Evolutionary conservation across 2,797 vertebrate genomes (phyloP), one percentile per base, ranked within the genome.

Genomic region (Ptychadena robeensis): DNA sequence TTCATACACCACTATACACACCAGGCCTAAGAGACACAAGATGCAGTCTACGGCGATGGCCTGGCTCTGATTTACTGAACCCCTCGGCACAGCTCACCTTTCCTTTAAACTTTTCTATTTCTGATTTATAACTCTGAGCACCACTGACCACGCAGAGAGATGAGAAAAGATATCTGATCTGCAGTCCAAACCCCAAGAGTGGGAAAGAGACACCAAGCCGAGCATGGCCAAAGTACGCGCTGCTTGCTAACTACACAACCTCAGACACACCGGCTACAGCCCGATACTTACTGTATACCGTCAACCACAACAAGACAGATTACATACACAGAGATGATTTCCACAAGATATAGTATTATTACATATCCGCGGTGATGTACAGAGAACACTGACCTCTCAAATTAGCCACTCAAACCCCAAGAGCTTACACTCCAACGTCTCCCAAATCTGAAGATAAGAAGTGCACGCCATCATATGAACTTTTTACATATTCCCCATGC

Each of bases 151-250:
- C 59, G 18, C 35, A 30, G 22, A 27, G 27, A 66, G 59, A 37
- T 77, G 18, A 40, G 35, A 18, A 25, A n/a, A 40, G 74, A 37
- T 74, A 65, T 77, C 22, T n/a, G 74, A 77, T 40, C 61, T 22
- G 3, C 25, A 44, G 34, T 25, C 28, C 31, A n/a, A 75, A 37
- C 32, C 59, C 12, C 53, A n/a, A 34, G 59, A 15, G 15, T 30
- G 57, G 10, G 48, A 25, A 0, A 30, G 34, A 64, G 25, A 32
- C 48, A 48, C 5, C 15, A 28, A 37, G 2, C n/a, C 1, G n/a
- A 38, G 38, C 8, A 37, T 30, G 38, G 27, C 27, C 12, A 53
- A 27, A 25, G 25, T 14, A 48, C 28, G 28, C 6, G 27, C 64
- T 18, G 22, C 32, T 35, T n/a, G 3, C 31, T 67, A 67, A 9